Evolutionary conservation across 23 tunicate genomes (phyloP).

Genomic region (Trididemnum miniatum): DNA sequence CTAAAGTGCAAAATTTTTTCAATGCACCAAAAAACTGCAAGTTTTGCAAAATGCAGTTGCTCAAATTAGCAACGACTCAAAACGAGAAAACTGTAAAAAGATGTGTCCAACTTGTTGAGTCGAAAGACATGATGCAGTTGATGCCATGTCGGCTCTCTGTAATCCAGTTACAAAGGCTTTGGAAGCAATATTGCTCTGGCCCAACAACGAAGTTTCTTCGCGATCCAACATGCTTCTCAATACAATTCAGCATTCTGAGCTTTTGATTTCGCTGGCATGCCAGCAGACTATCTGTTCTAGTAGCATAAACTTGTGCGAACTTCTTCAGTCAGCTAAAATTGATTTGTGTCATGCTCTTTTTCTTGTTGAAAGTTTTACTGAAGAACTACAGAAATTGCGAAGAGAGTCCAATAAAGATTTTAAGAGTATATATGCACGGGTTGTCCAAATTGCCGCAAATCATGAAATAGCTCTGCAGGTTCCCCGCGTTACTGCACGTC

Average conservation of each 20-base stretch:
- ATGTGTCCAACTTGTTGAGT: not conserved
- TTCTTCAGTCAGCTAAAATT: not conserved
- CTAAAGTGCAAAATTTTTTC: not conserved
- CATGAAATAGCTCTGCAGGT: not conserved
- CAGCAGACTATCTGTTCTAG: not conserved
- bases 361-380: not conserved
- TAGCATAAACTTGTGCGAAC: not conserved
- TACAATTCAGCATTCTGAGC: not conserved
- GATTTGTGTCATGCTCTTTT: not conserved
- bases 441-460: not conserved
- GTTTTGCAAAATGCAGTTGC: not conserved
- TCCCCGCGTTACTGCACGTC: not conserved
- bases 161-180: not conserved
- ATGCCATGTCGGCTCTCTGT: not conserved
- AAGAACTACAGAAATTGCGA: conserved; percentile 1
- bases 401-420: not conserved
- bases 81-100: not conserved
- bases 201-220: not conserved
- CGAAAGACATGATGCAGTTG: not conserved
- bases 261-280: not conserved
- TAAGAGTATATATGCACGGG: not conserved
- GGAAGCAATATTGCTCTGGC: not conserved
- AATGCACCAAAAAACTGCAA: not conserved
- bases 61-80: not conserved
- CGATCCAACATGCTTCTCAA: not conserved